Evolutionary conservation across 2,113 vertebrate genomes (phyloP), one percentile per base, ranked within the genome.

Genomic region (Paramisgurnus dabryanus): DNA sequence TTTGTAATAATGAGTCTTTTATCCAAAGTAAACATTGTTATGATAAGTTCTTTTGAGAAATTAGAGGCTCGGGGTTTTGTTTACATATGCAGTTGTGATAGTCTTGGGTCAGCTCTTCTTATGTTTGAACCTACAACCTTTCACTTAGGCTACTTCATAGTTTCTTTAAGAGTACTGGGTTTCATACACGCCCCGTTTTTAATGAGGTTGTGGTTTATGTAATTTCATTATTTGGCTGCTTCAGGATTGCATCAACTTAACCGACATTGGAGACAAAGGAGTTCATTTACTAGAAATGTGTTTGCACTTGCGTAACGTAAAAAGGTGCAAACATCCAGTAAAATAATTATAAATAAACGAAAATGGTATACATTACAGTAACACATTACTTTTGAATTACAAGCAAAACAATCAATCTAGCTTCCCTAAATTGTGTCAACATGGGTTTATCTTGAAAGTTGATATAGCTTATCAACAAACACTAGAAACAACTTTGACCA

Each of bases 401-500:
- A 11, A 13, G 49, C 9, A 58, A 6, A 9, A 73, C 11, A 27
- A 3, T 47, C 39, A 49, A 63, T 12, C 12, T 49, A 18, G 40
- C 72, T 75, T 12, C n/a, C 34, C 41, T 75, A 43, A 75, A 63
- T 7, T 13, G n/a, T 68, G 22, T 63, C 72, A 63, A 34, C 43
- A 63, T 17, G 17, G 7, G 8, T 61, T 75, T 70, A 70, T 70
- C 45, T 63, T 10, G 5, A 72, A 58, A 58, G 15, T 57, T 34
- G 69, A 63, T 10, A 18, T 45, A 43, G 58, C 43, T 75, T 64
- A 75, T 75, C 57, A 57, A 49, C 58, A 87, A 88, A 0, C n/a
- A 15, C 39, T 55, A 67, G 72, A 82, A 84, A 85, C 82, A 82
- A 49, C 55, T 68, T 50, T 81, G 67, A 79, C 77, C 67, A 40